Evolutionary conservation across 1,140 invertebrate genomes (phyloP), one percentile per base, ranked within the genome.

Genomic region (Drepana arcuata): DNA sequence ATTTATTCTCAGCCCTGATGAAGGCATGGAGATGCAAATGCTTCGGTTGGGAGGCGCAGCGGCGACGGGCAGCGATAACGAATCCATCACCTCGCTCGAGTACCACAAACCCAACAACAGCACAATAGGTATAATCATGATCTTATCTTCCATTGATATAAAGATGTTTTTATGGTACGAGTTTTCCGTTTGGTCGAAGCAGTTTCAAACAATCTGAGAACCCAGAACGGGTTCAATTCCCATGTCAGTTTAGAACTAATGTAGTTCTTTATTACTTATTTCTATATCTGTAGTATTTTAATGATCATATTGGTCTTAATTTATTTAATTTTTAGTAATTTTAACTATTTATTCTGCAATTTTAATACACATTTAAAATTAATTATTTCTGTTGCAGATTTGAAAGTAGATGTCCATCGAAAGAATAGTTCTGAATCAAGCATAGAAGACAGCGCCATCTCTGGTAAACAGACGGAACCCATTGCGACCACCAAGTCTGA

Each of bases 381-480:
- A 15, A 27, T 48, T 48, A 24, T 41, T 23, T 42, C 59, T 71
- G 48, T 85, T 84, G 16, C 68, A 90, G 93, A 95, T 87, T 85
- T 95, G 39, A 95, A 95, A 86, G 94, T 94, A 28, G 94, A 96
- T 82, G 94, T 96, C 16, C 94, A 96, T 84, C 87, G 93, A 21
- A 95, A 95, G 72, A 95, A 95, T 65, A 95, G 93, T 71, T 95
- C 93, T 0, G 93, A 93, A 67, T 95, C 93, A 50, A 92, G 91
- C 44, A 63, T 79, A 50, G 78, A 82, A 44, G 74, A 82, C 31
- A 78, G 69, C 42, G 69, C 66, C 1, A 51, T 56, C 28, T 78
- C 71, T 16, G 34, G 58, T 0, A 79, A 75, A 38, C 69, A 59
- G 30, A 15, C 46, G 2, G 74, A 79, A 38, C 42, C 58, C 13